A percentile compares a stretch with the other conserved stretches of the same genome.
phyloP scores from a whole-genome alignment of 2,113 vertebrate species.

The Amblyopsis rosae region DNA sequence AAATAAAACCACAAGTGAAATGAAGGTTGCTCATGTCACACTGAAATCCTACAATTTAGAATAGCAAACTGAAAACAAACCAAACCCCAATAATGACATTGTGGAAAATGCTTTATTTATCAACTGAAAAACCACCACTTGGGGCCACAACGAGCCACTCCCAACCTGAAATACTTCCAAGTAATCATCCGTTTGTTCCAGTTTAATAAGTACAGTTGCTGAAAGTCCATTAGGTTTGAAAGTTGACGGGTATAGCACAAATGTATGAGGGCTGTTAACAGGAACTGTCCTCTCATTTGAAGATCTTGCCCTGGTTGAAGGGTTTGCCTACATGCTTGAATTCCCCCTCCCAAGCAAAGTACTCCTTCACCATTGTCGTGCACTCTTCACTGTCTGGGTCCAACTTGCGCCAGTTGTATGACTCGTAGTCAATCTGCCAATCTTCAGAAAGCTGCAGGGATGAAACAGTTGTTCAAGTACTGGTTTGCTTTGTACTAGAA shows the following conservation, averaged over 20 bases:
- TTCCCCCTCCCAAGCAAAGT: conserved; percentile 89
- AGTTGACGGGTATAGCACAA: conserved; percentile 43
- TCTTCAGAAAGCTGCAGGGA: conserved; percentile 78
- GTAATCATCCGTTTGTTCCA: conserved; percentile 42
- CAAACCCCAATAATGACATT: conserved; percentile 47
- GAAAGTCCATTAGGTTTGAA: conserved; percentile 60
- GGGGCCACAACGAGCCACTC: conserved; percentile 50
- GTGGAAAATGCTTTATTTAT: conserved; percentile 77
- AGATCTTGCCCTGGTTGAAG: conserved; percentile 89
- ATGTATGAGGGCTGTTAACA: conserved; percentile 39
- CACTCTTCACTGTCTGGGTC: conserved; percentile 83
- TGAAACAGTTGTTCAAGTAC: background rate
- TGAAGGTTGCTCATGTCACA: background rate
- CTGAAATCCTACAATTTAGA: background rate
- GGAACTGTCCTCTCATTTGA: conserved; percentile 81
- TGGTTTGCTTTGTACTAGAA: background rate
- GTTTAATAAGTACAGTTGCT: conserved; percentile 54
- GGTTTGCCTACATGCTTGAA: conserved; percentile 88
- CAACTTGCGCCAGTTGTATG: conserved; percentile 89
- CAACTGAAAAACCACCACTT: conserved; percentile 54
- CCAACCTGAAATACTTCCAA: conserved; percentile 52
- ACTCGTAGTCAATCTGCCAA: conserved; percentile 93
- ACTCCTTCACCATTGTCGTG: conserved; percentile 88
- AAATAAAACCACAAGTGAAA: background rate
- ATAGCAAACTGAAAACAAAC: conserved; percentile 26